Base-by-base conservation (phyloP, 2,888 invertebrate genomes). In the Physocephala rufipes region DNA sequence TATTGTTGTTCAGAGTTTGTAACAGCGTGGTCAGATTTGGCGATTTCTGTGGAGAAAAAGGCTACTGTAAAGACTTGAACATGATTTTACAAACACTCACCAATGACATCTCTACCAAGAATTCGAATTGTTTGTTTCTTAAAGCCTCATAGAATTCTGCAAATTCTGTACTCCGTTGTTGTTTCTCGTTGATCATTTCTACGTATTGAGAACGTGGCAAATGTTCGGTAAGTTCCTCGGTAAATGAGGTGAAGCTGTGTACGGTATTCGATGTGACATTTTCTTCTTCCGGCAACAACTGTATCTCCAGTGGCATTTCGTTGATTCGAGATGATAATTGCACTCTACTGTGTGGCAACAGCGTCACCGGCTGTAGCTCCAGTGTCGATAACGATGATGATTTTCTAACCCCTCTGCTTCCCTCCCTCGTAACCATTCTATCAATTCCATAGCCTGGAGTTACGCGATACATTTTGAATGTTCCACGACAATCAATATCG, bases 101-200 rank as follows among this genome's bases (percentile, higher is more conserved):
- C 82, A 82, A 74, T 0, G 78, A 65, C 4, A 72, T 71, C 1
- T 81, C 81, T 2, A 81, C 67, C 59, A 82, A 53, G 0, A 72
- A 53, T 21, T 76, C 77, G 12, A 83, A 79, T 15, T 77, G 74
- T 4, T 73, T 51, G 67, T 80, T 81, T 13, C 78, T 78, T 63
- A 83, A 58, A 3, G 82, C 82, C 21, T 70, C 70, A 70, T 83
- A 83, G 72, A 83, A 83, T 36, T 80, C 71, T 2, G 80, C 80
- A 58, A 83, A 83, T 24, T 78, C 70, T 0, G 65, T 47, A 65
- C 79, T 77, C 15, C 53, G 74, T 12, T 75, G 71, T 1, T 79
- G 77, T 51, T 83, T 83, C 43, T 80, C 78, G 9, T 78, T 79
- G 72, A 83, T 83, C 66, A 83, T 71, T n/a, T 77, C 71, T 30